Evolutionary conservation across 2,888 invertebrate genomes (phyloP), one percentile per base, ranked within the genome.

Genomic region (Thecocarcelia acutangulata): DNA sequence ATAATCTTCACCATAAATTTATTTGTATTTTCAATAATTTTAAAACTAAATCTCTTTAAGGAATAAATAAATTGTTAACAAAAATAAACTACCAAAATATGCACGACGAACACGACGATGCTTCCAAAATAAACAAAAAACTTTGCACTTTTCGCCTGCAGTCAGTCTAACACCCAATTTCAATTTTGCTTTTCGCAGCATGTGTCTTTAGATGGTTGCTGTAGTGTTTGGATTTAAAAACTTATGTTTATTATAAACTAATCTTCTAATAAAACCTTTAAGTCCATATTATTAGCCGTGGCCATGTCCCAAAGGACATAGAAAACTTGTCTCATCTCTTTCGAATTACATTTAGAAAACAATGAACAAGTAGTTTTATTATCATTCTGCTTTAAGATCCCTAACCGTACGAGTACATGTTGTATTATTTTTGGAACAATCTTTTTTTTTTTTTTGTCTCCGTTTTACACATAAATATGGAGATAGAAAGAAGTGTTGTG

Each of bases 181-280:
- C 8, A 12, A 13, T 44, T 59, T 5, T 28, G 28, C 13, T 24
- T 1, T 24, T 0, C 9, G 17, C 11, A 11, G 5, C 28, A 56
- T 28, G 33, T 28, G 28, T 61, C 8, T 11, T 19, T 17, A 21
- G 15, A 3, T 33, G 33, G 54, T 50, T 54, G 37, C 4, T 48
- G 69, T 76, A 24, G 19, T 52, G 19, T 63, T 58, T 8, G 50
- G 19, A 73, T 19, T 69, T n/a, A 28, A 59, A 79, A 73, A 69
- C 66, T 81, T 73, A 81, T 81, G 81, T 81, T 81, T 81, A 81
- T 81, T 77, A 69, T 73, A 81, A 56, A 77, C 48, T 81, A 81
- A 76, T 76, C 76, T 63, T 56, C 56, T 50, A 81, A 73, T 81
- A 81, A 68, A 81, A 77, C 68, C 77, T 63, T 72, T 73, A 81